These are phyloP conservation scores for Diglossa brunneiventris DNA, from an alignment of 2,113 vertebrate genomes.

Conservation along the genomic window DNA sequence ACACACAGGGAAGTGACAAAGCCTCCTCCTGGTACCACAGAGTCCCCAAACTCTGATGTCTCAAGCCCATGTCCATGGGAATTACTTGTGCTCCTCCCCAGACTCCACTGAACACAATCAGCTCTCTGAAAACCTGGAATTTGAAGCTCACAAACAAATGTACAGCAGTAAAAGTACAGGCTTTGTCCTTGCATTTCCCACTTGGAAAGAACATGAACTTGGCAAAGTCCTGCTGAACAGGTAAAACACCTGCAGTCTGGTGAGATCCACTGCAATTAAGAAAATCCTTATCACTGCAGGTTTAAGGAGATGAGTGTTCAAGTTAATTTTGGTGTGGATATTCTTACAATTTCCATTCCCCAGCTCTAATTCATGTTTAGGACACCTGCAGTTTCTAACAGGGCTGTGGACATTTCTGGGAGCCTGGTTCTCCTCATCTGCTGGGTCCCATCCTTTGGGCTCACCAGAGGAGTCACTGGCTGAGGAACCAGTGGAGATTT, in stretches of 20 bases:
- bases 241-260: neutral
- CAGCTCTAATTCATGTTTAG: neutral
- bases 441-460: neutral
- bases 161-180: neutral
- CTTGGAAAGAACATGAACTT: neutral
- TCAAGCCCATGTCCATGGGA: fast-evolving
- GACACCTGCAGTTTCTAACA: neutral
- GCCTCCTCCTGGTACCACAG: neutral
- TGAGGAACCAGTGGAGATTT: neutral
- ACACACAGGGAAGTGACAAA: neutral
- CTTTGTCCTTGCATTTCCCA: neutral
- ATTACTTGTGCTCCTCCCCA: neutral
- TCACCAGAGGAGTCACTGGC: fast-evolving
- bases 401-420: neutral
- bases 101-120: neutral
- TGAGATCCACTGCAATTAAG: neutral
- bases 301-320: neutral
- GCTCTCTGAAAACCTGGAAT: neutral
- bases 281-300: neutral
- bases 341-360: neutral
- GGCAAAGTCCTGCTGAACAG: neutral
- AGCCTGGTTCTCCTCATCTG: neutral
- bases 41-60: neutral
- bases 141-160: neutral
- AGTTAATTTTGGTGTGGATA: neutral